These are phyloP conservation scores for Origma solitaria DNA, from an alignment of 2,113 vertebrate species.

Conservation along the genomic window DNA sequence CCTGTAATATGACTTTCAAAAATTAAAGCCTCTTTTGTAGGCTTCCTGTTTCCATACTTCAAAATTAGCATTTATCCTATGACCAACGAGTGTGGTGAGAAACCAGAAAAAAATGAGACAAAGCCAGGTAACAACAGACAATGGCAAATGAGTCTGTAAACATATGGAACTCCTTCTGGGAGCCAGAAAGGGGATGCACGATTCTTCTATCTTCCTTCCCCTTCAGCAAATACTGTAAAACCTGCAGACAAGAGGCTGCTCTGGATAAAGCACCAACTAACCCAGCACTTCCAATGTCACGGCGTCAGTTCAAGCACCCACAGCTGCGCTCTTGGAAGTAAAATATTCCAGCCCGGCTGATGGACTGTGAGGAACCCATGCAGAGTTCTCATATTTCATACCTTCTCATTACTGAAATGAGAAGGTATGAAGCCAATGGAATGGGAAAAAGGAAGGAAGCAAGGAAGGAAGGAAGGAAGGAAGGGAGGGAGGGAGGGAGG, in stretches of 20 bases:
- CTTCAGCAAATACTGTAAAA: neutral
- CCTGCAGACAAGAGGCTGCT: neutral
- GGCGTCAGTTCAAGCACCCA: neutral
- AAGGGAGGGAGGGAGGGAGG: too few relatives aligned
- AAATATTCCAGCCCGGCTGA: neutral
- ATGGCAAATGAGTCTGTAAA: neutral
- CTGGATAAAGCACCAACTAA: neutral
- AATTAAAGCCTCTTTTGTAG: neutral
- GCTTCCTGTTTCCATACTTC: neutral
- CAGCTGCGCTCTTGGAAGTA: neutral
- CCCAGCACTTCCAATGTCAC: fast-evolving
- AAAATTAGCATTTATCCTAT: neutral
- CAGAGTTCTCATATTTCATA: neutral
- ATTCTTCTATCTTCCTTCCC: neutral
- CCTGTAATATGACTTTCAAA: neutral
- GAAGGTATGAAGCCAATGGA: neutral
- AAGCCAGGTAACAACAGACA: neutral
- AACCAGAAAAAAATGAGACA: neutral
- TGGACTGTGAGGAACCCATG: neutral
- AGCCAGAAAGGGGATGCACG: neutral
- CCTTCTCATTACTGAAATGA: neutral
- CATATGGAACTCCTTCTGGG: neutral
- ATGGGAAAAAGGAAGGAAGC: neutral
- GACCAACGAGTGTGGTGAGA: neutral
- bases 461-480: too few relatives aligned